Conservation (phyloP, 2,113 vertebrate genomes). For the Hippocampus zosterae region DNA sequence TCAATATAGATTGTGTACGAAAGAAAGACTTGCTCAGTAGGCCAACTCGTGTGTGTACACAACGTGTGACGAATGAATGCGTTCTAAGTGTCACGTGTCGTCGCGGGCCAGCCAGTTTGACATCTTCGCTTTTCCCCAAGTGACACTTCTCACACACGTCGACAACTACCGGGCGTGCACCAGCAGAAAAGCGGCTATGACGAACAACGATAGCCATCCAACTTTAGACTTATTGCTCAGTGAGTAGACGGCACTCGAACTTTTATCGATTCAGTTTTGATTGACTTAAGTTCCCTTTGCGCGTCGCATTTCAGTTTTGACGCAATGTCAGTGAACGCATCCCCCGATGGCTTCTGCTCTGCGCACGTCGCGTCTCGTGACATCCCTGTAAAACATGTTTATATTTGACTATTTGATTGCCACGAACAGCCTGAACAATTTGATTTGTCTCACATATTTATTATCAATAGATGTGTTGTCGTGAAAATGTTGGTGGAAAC, state of each 20-base stretch:
- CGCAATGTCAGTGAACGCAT: not conserved
- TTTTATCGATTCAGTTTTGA: not conserved
- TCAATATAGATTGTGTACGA: not conserved
- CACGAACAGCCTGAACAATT: not conserved
- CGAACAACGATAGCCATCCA: slow-evolving; percentile 37
- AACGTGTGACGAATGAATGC: slow-evolving; percentile 27
- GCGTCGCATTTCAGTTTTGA: not conserved
- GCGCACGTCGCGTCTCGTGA: not conserved
- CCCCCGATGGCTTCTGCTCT: not conserved
- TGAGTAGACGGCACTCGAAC: slow-evolving; percentile 36
- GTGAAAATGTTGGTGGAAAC: not conserved
- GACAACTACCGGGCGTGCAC: not conserved
- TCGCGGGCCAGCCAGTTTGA: slow-evolving; percentile 19
- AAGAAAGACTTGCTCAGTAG: not conserved
- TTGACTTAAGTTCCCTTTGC: not conserved
- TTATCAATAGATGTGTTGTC: not conserved
- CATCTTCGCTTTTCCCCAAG: slow-evolving; percentile 17
- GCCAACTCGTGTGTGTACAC: slow-evolving; percentile 6
- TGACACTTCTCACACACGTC: not conserved
- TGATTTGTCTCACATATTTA: not conserved
- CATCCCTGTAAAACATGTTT: not conserved
- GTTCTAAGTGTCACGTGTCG: slow-evolving; percentile 64
- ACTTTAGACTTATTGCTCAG: slow-evolving; percentile 64
- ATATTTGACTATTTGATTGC: not conserved
- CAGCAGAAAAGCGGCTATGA: slow-evolving; percentile 42